Conservation (phyloP, 2,113 vertebrate species). For the Peromyscus polionotus region DNA sequence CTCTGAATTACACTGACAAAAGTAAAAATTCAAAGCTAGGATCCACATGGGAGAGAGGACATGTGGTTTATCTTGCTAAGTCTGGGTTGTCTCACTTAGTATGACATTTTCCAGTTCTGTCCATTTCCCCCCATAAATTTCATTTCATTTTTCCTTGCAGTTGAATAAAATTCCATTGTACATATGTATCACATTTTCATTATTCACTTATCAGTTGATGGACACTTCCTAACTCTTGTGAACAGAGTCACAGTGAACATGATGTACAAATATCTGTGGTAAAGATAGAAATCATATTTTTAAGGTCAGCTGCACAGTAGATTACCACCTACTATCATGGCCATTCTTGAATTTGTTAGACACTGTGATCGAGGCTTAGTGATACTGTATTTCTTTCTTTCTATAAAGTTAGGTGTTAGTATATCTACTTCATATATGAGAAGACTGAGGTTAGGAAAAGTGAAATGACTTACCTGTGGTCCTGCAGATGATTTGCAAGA, state of each 20-base stretch:
- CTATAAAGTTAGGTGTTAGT: background rate
- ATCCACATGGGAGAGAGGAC: background rate
- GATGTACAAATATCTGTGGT: background rate
- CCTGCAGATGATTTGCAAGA: background rate
- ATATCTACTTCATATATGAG: slow-evolving; percentile 3
- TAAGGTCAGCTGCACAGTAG: background rate
- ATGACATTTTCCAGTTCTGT: background rate
- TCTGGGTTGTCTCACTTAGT: background rate
- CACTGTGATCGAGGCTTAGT: background rate
- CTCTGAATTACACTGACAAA: background rate
- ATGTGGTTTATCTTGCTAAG: background rate
- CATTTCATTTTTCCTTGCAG: background rate
- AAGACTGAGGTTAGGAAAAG: background rate
- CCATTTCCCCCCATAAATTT: background rate
- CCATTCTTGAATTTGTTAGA: background rate
- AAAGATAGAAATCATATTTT: too few species aligned
- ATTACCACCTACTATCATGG: background rate
- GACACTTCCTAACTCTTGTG: background rate
- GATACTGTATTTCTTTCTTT: background rate
- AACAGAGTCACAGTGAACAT: background rate
- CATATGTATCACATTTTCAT: background rate
- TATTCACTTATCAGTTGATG: background rate
- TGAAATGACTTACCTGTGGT: background rate
- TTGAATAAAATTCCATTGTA: background rate
- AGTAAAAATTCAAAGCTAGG: background rate